phyloP scores from a whole-genome alignment of 2,113 vertebrate genomes.

The Alosa alosa region DNA sequence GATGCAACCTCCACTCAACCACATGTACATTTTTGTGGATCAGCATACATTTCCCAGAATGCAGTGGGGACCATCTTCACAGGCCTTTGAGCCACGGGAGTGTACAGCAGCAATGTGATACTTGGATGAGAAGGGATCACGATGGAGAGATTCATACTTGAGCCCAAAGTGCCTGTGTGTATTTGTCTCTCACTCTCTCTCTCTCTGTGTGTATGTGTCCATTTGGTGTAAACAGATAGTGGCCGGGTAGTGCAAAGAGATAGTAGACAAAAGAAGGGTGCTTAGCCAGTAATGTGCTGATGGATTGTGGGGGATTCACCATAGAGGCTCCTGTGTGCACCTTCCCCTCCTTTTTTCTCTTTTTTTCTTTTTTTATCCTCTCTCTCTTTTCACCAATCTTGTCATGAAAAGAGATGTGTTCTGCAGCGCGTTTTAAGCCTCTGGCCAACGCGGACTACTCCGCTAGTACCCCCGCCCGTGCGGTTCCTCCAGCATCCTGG shows the following conservation, averaged over 20 bases:
- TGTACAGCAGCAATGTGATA: not conserved
- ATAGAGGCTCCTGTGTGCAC: not conserved
- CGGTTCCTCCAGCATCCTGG: not conserved
- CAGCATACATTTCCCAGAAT: not conserved
- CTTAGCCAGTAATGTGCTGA: not conserved
- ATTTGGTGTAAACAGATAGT: not conserved
- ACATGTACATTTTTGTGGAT: not conserved
- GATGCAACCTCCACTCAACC: too few relatives aligned
- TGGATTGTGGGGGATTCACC: not conserved
- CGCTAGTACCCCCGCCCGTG: not conserved
- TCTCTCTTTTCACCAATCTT: not conserved
- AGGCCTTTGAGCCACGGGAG: not conserved
- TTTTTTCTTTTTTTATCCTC: not conserved
- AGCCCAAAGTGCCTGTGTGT: not conserved
- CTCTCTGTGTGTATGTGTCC: not conserved
- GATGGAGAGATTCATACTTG: not conserved
- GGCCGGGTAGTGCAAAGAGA: not conserved
- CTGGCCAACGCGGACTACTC: not conserved
- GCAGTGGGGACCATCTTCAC: not conserved
- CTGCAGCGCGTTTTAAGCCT: not conserved
- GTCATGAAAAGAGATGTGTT: not conserved
- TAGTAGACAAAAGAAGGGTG: not conserved
- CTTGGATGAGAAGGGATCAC: not conserved
- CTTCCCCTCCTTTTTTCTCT: not conserved
- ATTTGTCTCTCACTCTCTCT: not conserved